Conservation (phyloP, 2,113 vertebrate genomes). For the Sinocyclocheilus anshuiensis region DNA sequence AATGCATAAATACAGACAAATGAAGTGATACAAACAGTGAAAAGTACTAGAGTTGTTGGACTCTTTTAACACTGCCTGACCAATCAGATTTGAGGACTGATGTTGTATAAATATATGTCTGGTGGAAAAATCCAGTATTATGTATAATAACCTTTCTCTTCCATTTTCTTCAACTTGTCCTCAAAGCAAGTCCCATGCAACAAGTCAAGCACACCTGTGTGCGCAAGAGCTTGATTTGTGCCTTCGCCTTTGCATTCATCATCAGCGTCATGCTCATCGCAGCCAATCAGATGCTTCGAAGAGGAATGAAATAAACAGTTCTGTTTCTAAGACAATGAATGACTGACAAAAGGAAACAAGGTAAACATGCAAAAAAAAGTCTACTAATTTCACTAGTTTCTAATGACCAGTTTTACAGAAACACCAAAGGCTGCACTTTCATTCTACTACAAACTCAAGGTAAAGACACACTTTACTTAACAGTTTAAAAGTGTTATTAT, state of each 20-base stretch:
- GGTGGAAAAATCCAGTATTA: neutral
- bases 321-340: constrained; percentile 7
- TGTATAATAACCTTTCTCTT: neutral
- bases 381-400: neutral
- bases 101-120: neutral
- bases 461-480: constrained; percentile 23
- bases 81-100: neutral
- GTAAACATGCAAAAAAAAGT: constrained; percentile 35
- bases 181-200: constrained; percentile 90
- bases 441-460: constrained; percentile 19
- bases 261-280: constrained; percentile 98
- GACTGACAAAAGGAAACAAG: constrained; percentile 17
- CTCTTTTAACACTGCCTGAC: neutral
- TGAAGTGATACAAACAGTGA: neutral
- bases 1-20: neutral
- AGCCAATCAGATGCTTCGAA: constrained; percentile 95
- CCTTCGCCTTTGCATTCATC: constrained; percentile 97
- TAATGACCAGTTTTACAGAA: constrained; percentile 6
- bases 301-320: constrained; percentile 86
- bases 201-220: constrained; percentile 98
- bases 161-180: neutral
- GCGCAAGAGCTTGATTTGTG: constrained; percentile 95
- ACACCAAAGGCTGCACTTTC: constrained; percentile 28
- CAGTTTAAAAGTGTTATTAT: neutral
- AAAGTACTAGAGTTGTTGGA: neutral